Conservation (phyloP, 1,140 invertebrate species). For the Thaumatotibia leucotreta region DNA sequence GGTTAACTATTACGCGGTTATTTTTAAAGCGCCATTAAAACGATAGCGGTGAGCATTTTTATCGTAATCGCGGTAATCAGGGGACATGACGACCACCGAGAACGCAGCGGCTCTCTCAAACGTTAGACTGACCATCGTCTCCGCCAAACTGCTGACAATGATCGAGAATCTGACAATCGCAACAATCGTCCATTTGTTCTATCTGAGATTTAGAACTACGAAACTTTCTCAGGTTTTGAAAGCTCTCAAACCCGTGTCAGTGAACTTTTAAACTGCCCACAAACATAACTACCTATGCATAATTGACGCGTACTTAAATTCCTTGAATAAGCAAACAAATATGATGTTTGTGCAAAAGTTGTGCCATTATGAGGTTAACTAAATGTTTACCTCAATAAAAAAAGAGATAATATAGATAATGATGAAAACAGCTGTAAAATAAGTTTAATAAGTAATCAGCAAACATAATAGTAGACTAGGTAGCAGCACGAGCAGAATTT, state of each 20-base stretch:
- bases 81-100: conserved; percentile 36
- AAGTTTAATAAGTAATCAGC: background rate
- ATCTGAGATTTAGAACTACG: conserved; percentile 1
- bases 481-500: background rate
- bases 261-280: conserved; percentile 3
- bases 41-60: conserved; percentile 38
- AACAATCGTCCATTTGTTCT: background rate
- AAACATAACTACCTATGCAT: background rate
- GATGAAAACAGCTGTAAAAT: too few species aligned
- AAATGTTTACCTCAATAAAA: background rate
- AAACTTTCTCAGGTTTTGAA: conserved; percentile 10
- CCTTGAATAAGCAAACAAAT: conserved; percentile 1
- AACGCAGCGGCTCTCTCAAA: conserved; percentile 12
- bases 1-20: conserved; percentile 40
- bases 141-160: background rate
- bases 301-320: conserved; percentile 4
- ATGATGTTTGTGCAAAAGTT: background rate
- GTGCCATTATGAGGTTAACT: background rate
- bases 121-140: background rate
- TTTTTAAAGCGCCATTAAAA: conserved; percentile 44
- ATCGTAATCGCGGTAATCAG: conserved; percentile 42
- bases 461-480: background rate
- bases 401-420: background rate
- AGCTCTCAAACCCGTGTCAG: background rate
- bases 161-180: background rate